Evolutionary conservation across 2,113 vertebrate species (phyloP).

Genomic region (Percina caprodes): DNA sequence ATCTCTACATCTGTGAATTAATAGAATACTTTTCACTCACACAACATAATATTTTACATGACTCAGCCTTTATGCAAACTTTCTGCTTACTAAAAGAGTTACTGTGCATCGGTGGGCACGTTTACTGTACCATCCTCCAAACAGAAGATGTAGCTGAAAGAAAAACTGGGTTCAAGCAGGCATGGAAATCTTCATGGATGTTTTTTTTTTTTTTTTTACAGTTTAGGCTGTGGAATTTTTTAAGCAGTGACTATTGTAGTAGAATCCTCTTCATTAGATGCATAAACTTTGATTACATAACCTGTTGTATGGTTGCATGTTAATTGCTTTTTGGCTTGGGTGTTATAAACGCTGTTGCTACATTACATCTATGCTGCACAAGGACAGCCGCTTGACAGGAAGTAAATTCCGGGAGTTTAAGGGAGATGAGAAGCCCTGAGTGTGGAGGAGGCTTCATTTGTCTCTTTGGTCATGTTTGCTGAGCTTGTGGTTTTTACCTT

Average conservation of each 20-base stretch:
- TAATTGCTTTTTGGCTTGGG: conserved; percentile 7
- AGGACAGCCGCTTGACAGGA: conserved; percentile 48
- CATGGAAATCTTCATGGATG: conserved; percentile 12
- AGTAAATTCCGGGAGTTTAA: conserved; percentile 65
- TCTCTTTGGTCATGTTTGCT: conserved; percentile 74
- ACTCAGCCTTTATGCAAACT: conserved; percentile 78
- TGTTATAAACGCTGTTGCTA: conserved; percentile 21
- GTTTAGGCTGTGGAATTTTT: conserved; percentile 31
- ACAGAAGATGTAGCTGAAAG: conserved; percentile 25
- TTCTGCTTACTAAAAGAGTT: conserved; percentile 69
- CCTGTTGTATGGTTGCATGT: neutral
- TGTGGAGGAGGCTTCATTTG: conserved; percentile 65
- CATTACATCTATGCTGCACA: neutral
- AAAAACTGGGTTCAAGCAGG: neutral
- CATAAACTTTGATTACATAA: conserved; percentile 17
- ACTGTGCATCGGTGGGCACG: conserved; percentile 43
- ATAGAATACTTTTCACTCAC: conserved; percentile 39
- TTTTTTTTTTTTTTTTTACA: conserved; percentile 40
- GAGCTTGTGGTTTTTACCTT: conserved; percentile 65
- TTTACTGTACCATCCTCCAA: conserved; percentile 43
- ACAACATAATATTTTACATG: conserved; percentile 54
- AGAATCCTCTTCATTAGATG: conserved; percentile 45
- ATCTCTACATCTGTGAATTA: conserved; percentile 50
- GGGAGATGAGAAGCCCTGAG: conserved; percentile 67
- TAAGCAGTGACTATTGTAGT: conserved; percentile 4